Evolutionary conservation across 92 coral and sea anemone genomes (phyloP), one percentile per base, ranked within the genome.

Genomic region (Porites divaricata): DNA sequence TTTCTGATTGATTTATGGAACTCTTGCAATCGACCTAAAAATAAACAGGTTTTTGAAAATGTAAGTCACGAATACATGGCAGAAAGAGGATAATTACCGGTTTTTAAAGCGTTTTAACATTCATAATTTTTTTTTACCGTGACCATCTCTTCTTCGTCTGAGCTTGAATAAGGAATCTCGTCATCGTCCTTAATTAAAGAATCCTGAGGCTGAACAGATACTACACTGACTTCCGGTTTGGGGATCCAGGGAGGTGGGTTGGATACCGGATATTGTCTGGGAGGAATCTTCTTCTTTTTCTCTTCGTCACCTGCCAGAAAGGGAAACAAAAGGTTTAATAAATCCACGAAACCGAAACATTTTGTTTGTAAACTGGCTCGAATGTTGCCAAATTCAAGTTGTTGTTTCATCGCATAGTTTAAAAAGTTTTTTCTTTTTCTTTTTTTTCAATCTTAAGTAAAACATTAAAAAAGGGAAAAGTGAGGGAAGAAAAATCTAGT

Each of bases 181-280:
- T 88, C 98, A 54, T 95, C 93, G 17, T 95, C 99, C 52, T 93
- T 95, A 51, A 91, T 91, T 17, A 79, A 82, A 75, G 93, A 88
- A 67, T 94, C 98, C 78, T 87, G 89, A 35, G 98, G 98, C 75
- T 94, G 98, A 69, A 94, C 98, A 51, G 98, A 94, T 8, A 94
- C 95, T 22, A 94, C 98, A 82, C 76, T 94, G 64, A 94, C 89
- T 84, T 94, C 98, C 81, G 98, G 98, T 90, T 94, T 94, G 54
- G 98, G 98, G 17, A 94, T 92, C 98, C 98, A 94, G 5, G 98
- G 98, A 63, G 98, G 98, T 20, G 95, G 95, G 11, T 88, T 77
- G 25, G 82, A 90, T 69, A 82, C 56, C 35, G 93, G 87, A 58
- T 65, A 90, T 21, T 76, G 81, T n/a, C 80, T 80, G 2, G 89